Percentiles rank a stretch among this genome's conserved stretches.
These are phyloP conservation scores for Ptychadena robeensis DNA, from an alignment of 2,797 vertebrate genomes.

Conservation along the genomic window DNA sequence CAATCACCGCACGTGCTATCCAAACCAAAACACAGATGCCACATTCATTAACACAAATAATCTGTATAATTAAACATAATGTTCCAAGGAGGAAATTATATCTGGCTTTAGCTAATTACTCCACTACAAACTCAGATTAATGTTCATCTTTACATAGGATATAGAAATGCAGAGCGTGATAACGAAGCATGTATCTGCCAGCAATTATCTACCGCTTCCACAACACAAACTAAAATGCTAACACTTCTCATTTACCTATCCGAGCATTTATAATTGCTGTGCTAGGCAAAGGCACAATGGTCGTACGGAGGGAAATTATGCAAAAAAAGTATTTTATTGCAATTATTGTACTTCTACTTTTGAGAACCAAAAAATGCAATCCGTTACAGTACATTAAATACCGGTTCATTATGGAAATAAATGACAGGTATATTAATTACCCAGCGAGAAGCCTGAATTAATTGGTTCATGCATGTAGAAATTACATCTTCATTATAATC, in stretches of 20 bases:
- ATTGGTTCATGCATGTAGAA: conserved; percentile 47
- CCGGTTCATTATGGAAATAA: conserved; percentile 31
- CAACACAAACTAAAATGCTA: not conserved
- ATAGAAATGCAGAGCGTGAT: not conserved
- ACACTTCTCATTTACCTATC: not conserved
- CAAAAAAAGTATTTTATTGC: not conserved
- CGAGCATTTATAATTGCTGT: not conserved
- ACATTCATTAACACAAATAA: too few relatives aligned
- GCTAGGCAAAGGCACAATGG: not conserved
- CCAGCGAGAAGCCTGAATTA: conserved; percentile 41
- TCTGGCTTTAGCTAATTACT: not conserved
- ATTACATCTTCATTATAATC: conserved; percentile 43
- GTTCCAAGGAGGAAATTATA: not conserved
- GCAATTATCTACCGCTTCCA: not conserved
- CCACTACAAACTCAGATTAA: not conserved
- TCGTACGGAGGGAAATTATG: not conserved
- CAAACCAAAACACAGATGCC: too few relatives aligned
- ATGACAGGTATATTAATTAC: conserved; percentile 58
- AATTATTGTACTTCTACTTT: not conserved
- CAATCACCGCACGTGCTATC: too few relatives aligned
- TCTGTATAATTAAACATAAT: not conserved
- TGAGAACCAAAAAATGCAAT: not conserved
- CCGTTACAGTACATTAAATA: conserved; percentile 14
- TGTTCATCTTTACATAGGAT: not conserved
- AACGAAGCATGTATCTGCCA: not conserved